Evolutionary conservation across 2,113 vertebrate genomes (phyloP).

Genomic region (Irena cyanogastra): DNA sequence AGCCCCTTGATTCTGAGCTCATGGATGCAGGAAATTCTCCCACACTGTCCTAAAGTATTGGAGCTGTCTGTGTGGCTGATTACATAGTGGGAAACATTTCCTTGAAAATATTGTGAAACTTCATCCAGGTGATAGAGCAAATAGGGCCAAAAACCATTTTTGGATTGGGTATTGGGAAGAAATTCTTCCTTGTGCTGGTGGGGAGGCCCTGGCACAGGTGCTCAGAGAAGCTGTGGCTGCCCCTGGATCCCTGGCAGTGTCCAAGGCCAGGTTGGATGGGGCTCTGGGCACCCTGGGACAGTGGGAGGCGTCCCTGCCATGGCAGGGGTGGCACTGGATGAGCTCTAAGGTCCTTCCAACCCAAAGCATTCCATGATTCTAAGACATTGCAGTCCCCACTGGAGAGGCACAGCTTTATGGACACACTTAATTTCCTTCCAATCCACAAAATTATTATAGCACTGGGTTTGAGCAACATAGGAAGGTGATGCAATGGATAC

Average conservation of each 20-base stretch:
- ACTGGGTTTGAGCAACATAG: not conserved
- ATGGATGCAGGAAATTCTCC: not conserved
- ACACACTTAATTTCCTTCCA: slow-evolving; percentile 16
- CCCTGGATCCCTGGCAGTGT: not conserved
- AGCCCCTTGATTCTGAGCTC: not conserved
- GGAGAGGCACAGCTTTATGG: not conserved
- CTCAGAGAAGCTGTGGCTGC: not conserved
- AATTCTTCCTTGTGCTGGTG: accelerated
- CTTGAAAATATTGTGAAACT: not conserved
- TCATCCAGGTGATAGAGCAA: not conserved
- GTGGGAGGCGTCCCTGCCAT: not conserved
- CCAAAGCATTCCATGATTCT: not conserved
- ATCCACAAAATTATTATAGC: not conserved
- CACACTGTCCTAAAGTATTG: not conserved
- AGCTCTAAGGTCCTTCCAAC: accelerated
- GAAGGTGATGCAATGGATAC: slow-evolving; percentile 22
- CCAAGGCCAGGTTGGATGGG: accelerated
- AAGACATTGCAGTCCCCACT: not conserved
- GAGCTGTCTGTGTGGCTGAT: not conserved
- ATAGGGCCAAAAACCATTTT: accelerated
- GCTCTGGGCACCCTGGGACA: accelerated
- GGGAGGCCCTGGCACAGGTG: not conserved
- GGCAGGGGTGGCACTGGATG: not conserved
- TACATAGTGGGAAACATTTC: not conserved
- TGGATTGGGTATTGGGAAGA: not conserved